Conservation (phyloP, 2,888 invertebrate species). For the Octodonta nipae region DNA sequence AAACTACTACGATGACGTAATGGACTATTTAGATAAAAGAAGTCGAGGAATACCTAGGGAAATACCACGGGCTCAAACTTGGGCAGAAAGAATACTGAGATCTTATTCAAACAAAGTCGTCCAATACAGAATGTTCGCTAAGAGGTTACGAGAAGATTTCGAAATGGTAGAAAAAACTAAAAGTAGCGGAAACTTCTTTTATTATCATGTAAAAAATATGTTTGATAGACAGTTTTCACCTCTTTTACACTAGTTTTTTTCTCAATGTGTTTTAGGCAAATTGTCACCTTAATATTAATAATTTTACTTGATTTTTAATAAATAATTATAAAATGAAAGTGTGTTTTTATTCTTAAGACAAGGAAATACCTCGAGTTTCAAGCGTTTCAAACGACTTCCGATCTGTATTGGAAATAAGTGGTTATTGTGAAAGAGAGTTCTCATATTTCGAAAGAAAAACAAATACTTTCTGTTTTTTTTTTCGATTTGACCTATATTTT, state of each 20-base stretch:
- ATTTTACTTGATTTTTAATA: no score
- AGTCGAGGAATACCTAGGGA: constrained; percentile 53
- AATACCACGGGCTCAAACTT: constrained; percentile 66
- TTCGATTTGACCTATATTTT: no score
- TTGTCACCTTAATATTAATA: no score
- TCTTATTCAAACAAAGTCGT: constrained; percentile 44
- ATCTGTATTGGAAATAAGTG: no score
- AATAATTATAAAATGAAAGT: no score
- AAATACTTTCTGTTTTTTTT: no score
- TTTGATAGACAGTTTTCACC: constrained; percentile 59
- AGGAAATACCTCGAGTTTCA: no score
- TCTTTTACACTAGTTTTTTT: constrained; percentile 22
- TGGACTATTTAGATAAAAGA: constrained; percentile 67
- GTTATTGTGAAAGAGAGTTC: no score
- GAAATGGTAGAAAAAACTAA: constrained; percentile 48
- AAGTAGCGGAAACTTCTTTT: constrained; percentile 54
- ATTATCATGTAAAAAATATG: constrained; percentile 61
- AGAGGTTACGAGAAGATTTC: constrained; percentile 24
- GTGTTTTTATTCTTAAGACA: no score
- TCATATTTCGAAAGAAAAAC: no score
- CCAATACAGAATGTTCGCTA: constrained; percentile 21
- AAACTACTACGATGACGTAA: constrained; percentile 77
- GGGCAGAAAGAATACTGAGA: constrained; percentile 70
- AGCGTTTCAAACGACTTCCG: no score
- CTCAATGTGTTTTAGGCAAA: no score